These are phyloP conservation scores for Numenius phaeopus DNA, from an alignment of 2,797 vertebrate species.

Conservation along the genomic window DNA sequence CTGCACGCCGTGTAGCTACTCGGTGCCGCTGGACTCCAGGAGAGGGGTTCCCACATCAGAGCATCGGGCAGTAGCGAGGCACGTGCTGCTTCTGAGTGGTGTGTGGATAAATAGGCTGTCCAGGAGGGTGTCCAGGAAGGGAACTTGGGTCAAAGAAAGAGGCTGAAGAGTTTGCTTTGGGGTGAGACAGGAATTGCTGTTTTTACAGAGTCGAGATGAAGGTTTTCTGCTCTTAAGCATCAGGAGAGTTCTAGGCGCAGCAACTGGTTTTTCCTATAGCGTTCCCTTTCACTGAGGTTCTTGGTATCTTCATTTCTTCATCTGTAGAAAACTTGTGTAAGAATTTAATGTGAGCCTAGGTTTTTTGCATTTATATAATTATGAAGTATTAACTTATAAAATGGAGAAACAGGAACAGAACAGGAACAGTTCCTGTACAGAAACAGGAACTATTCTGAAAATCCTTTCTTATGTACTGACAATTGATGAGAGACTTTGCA, in stretches of 20 bases:
- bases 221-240: background rate
- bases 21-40: fast-evolving
- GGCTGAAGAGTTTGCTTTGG: background rate
- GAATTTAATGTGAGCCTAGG: background rate
- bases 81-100: fast-evolving
- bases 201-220: background rate
- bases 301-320: background rate
- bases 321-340: background rate
- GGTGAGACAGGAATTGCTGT: background rate
- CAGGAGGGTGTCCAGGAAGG: fast-evolving
- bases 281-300: background rate
- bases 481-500: background rate
- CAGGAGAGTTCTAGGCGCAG: background rate
- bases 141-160: background rate
- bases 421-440: background rate
- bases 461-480: background rate
- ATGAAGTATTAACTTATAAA: background rate
- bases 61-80: background rate
- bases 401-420: background rate
- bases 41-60: background rate
- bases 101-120: background rate
- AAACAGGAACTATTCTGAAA: background rate
- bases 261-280: background rate
- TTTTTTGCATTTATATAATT: background rate
- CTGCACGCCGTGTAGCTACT: background rate